Conservation (phyloP, 2,888 invertebrate genomes). For the Heterodera filipjevi region DNA sequence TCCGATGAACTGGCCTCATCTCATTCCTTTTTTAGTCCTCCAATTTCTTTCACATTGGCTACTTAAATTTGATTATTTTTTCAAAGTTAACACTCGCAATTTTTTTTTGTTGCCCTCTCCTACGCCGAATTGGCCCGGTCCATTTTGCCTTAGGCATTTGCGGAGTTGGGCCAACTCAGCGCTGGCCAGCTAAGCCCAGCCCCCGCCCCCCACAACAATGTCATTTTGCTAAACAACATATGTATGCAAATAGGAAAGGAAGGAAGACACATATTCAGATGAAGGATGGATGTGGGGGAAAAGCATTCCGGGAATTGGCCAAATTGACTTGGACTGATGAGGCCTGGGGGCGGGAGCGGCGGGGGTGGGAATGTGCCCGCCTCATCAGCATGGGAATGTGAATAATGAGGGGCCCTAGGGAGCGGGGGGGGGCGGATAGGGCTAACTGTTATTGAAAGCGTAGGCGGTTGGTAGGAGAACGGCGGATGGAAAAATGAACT, state of each 20-base stretch:
- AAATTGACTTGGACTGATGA: constrained; percentile 1
- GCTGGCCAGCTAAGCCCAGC: no score
- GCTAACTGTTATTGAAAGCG: neutral
- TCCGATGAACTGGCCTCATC: no score
- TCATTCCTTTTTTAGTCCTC: neutral
- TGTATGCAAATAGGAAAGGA: neutral
- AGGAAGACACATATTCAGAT: neutral
- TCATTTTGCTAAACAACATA: neutral
- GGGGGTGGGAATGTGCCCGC: no score
- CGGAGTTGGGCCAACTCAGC: neutral
- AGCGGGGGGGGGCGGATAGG: neutral
- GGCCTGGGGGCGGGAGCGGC: neutral
- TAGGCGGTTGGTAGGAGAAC: no score
- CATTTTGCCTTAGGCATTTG: neutral
- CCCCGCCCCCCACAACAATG: neutral
- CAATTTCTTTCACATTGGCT: neutral
- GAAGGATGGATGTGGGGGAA: neutral
- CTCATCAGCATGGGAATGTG: constrained; percentile 3
- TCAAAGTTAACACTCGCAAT: neutral
- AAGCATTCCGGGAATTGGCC: constrained; percentile 4
- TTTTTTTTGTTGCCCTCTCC: no score
- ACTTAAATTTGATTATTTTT: constrained; percentile 1
- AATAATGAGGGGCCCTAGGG: neutral
- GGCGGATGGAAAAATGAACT: no score
- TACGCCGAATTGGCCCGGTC: neutral